A percentile compares a stretch with the other conserved stretches of the same genome.
phyloP scores from a whole-genome alignment of 2,113 vertebrate species.

The Colinus virginianus region DNA sequence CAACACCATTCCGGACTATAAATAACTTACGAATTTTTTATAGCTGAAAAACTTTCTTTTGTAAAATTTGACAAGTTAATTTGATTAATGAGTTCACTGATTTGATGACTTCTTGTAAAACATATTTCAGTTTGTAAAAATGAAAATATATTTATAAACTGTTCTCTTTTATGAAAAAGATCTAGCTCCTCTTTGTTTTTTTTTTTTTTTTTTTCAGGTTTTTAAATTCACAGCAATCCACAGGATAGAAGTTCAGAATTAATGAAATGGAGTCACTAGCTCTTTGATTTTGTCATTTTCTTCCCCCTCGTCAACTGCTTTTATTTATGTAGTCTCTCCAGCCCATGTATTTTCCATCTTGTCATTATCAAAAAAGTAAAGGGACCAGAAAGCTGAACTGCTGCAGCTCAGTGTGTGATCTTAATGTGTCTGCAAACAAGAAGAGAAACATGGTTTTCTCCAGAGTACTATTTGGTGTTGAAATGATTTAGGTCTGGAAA shows the following conservation, averaged over 20 bases:
- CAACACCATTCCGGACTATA: not conserved
- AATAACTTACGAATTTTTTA: not conserved
- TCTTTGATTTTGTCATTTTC: not conserved
- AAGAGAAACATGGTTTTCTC: constrained; percentile 70
- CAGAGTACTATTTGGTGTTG: constrained; percentile 76
- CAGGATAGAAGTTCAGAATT: not conserved
- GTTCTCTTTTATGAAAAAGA: not conserved
- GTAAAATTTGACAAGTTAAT: not conserved
- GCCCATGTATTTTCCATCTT: constrained; percentile 32
- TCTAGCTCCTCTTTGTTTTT: not conserved
- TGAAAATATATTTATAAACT: accelerated
- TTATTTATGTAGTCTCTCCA: not conserved
- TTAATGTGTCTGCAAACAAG: constrained; percentile 68
- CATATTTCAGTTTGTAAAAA: not conserved
- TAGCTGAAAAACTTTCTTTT: not conserved
- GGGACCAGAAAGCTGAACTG: constrained; percentile 27
- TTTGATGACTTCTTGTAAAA: not conserved
- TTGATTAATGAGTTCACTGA: not conserved
- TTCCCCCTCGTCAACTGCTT: not conserved
- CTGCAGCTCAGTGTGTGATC: constrained; percentile 61
- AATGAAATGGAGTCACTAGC: not conserved
- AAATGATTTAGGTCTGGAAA: constrained; percentile 80
- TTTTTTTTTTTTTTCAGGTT: not conserved
- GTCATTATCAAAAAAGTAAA: constrained; percentile 17
- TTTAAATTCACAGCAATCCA: not conserved